These are phyloP conservation scores for Copsychus sechellarum DNA, from an alignment of 2,113 vertebrate genomes.

Conservation along the genomic window DNA sequence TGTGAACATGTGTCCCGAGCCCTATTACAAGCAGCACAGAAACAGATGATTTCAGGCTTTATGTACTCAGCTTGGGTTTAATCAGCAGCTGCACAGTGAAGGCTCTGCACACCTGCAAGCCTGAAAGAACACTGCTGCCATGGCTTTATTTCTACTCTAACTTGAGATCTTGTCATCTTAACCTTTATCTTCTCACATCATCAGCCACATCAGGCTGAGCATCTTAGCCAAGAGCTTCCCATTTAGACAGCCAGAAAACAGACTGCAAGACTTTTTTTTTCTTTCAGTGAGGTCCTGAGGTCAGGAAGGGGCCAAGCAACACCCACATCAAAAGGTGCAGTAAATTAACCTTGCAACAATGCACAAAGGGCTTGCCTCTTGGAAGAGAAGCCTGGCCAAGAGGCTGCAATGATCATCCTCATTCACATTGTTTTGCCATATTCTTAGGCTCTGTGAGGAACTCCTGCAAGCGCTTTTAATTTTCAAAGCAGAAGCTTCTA, in stretches of 20 bases:
- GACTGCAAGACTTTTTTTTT: neutral
- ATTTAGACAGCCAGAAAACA: neutral
- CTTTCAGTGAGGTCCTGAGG: neutral
- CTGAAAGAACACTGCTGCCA: neutral
- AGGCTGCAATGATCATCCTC: neutral
- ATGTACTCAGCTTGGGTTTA: neutral
- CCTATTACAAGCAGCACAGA: neutral
- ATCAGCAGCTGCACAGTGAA: neutral
- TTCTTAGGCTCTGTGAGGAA: neutral
- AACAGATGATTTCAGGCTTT: neutral
- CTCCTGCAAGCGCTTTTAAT: neutral
- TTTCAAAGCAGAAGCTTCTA: neutral
- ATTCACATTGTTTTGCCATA: neutral
- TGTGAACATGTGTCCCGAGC: neutral
- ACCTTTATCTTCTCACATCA: neutral
- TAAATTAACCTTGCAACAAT: neutral
- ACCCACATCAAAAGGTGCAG: neutral
- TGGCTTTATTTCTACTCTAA: neutral
- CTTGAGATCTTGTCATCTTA: neutral
- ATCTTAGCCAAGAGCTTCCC: neutral
- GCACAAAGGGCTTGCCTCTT: neutral
- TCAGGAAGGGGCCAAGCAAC: neutral
- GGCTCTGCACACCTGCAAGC: neutral
- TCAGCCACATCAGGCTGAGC: neutral
- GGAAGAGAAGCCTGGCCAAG: neutral